phyloP scores from a whole-genome alignment of 2,797 vertebrate species.

The Cirrhinus molitorella region DNA sequence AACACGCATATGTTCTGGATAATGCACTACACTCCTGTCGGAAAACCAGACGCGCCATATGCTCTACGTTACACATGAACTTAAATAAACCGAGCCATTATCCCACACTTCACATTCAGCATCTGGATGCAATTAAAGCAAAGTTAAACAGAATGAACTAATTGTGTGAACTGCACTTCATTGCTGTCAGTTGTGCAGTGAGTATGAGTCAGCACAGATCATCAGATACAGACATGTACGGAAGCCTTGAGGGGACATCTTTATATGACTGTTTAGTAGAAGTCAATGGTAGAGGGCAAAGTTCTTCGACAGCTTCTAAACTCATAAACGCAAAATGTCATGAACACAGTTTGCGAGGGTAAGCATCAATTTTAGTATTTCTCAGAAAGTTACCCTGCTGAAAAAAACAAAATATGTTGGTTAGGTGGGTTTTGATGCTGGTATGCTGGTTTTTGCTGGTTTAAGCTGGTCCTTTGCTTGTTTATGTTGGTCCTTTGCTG shows the following conservation, averaged over 20 bases:
- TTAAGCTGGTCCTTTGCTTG: too few species aligned
- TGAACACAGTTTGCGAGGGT: not conserved
- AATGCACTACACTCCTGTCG: not conserved
- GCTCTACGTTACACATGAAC: conserved; percentile 49
- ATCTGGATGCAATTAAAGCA: conserved; percentile 54
- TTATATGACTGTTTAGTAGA: conserved; percentile 2
- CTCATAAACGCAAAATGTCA: not conserved
- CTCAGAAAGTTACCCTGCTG: too few species aligned
- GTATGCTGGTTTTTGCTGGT: too few species aligned
- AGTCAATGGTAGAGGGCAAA: not conserved
- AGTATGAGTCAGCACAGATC: not conserved
- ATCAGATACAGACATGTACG: not conserved
- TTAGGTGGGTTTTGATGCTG: too few species aligned
- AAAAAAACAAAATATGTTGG: too few species aligned
- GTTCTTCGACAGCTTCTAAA: not conserved
- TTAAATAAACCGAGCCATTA: conserved; percentile 52
- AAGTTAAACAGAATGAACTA: conserved; percentile 40
- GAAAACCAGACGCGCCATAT: conserved; percentile 37
- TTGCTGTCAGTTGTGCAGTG: conserved; percentile 24
- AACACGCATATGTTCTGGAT: conserved; percentile 41
- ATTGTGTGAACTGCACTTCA: conserved; percentile 47
- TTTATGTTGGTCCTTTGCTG: too few species aligned
- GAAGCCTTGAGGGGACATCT: conserved; percentile 18
- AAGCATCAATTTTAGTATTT: too few species aligned
- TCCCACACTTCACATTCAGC: conserved; percentile 39